A percentile compares a stretch with the other conserved stretches of the same genome.
These are phyloP conservation scores for Microcebus lehilahytsara DNA, from an alignment of 2,113 vertebrate genomes.

Conservation along the genomic window DNA sequence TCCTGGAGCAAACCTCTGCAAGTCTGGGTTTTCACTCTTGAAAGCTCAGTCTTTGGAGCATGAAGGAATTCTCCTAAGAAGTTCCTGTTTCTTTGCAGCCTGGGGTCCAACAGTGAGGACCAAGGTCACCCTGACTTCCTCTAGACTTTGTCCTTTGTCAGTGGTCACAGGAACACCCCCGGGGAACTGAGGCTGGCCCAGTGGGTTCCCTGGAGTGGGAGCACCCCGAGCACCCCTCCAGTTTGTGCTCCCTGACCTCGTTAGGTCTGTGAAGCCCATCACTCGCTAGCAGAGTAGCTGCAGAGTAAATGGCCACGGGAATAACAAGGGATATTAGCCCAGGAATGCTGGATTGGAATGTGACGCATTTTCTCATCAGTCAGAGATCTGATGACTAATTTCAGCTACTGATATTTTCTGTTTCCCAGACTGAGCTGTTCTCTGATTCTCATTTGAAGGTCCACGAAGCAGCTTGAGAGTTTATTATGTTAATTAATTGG, in stretches of 20 bases:
- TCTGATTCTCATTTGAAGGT: not conserved
- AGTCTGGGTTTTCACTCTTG: slow-evolving; percentile 8
- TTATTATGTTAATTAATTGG: not conserved
- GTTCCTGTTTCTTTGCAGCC: not conserved
- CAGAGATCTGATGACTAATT: slow-evolving; percentile 38
- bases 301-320: not conserved
- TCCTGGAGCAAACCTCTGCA: not conserved
- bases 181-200: not conserved
- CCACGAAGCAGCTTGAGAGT: not conserved
- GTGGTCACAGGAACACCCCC: not conserved
- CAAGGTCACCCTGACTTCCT: not conserved
- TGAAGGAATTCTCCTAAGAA: slow-evolving; percentile 15
- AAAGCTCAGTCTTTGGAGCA: slow-evolving; percentile 8
- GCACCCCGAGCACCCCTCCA: not conserved
- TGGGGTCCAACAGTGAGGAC: not conserved
- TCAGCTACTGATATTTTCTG: not conserved
- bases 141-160: slow-evolving; percentile 1
- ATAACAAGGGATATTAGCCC: not conserved
- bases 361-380: slow-evolving; percentile 21
- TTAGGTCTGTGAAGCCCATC: not conserved
- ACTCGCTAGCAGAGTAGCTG: not conserved
- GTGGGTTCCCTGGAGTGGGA: not conserved
- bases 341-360: not conserved
- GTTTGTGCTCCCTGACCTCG: slow-evolving; percentile 21
- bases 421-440: not conserved